A percentile compares a stretch with the other conserved stretches of the same genome.
Evolutionary conservation across 2,888 invertebrate genomes (phyloP).

Genomic region (Bedellia somnulentella): DNA sequence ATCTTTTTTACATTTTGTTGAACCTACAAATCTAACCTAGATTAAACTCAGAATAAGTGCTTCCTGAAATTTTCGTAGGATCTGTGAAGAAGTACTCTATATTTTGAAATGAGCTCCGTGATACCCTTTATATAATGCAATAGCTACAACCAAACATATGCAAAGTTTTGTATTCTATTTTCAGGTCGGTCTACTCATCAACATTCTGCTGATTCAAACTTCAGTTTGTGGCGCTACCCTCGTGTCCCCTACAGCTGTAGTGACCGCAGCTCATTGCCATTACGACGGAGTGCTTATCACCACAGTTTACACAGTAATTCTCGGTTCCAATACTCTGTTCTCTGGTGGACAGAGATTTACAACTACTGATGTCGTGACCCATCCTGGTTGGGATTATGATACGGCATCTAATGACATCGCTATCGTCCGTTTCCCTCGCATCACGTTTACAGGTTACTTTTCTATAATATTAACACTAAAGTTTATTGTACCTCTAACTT

Average conservation of each 20-base stretch:
- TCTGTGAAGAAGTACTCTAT: too few species aligned
- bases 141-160: too few species aligned
- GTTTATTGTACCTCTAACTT: neutral
- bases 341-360: slow-evolving; percentile 5
- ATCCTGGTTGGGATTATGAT: slow-evolving; percentile 4
- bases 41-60: too few species aligned
- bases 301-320: slow-evolving; percentile 10
- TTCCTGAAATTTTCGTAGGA: too few species aligned
- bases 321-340: slow-evolving; percentile 6
- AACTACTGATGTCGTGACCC: slow-evolving; percentile 3
- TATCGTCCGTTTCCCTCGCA: slow-evolving; percentile 14
- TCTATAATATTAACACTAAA: neutral
- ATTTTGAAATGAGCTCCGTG: too few species aligned
- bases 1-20: too few species aligned
- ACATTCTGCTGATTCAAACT: slow-evolving; percentile 2
- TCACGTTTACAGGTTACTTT: slow-evolving; percentile 7
- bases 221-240: slow-evolving; percentile 22
- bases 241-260: slow-evolving; percentile 16
- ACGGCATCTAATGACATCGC: slow-evolving; percentile 16
- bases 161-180: too few species aligned
- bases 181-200: slow-evolving; percentile 27
- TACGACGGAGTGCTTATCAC: slow-evolving; percentile 18
- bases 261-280: slow-evolving; percentile 24
- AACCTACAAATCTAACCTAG: too few species aligned
- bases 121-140: too few species aligned